Conservation (phyloP, 2,113 vertebrate genomes). For the Stomatorhinus ivindoensis region DNA sequence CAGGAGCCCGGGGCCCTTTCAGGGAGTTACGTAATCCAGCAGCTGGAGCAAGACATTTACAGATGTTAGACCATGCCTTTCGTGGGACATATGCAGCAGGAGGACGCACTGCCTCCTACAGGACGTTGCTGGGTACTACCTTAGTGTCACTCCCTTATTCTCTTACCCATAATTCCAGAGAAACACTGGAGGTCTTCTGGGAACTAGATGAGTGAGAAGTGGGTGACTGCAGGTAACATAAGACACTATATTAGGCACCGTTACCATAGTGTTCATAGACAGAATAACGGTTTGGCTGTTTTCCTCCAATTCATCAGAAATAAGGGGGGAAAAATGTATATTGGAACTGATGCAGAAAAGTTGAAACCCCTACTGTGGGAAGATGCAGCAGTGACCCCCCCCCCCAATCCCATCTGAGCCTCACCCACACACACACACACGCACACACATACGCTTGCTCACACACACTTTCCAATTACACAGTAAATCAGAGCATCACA, state of each 20-base stretch:
- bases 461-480: slow-evolving; percentile 9
- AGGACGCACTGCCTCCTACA: neutral
- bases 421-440: neutral
- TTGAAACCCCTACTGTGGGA: neutral
- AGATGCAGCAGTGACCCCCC: neutral
- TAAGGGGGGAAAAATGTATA: neutral
- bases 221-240: neutral
- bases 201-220: neutral
- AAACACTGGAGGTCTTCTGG: neutral
- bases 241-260: neutral
- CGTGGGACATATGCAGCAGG: neutral
- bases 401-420: neutral
- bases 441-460: neutral
- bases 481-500: slow-evolving; percentile 16
- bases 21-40: neutral
- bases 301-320: neutral
- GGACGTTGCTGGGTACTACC: neutral
- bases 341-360: neutral
- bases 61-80: neutral
- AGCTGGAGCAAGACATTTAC: neutral
- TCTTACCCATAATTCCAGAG: neutral
- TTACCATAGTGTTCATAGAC: neutral
- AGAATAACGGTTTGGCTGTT: neutral
- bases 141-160: neutral
- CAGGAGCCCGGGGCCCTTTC: neutral